Conservation (phyloP, 1,140 invertebrate species). For the Hesperophylax magnus region DNA sequence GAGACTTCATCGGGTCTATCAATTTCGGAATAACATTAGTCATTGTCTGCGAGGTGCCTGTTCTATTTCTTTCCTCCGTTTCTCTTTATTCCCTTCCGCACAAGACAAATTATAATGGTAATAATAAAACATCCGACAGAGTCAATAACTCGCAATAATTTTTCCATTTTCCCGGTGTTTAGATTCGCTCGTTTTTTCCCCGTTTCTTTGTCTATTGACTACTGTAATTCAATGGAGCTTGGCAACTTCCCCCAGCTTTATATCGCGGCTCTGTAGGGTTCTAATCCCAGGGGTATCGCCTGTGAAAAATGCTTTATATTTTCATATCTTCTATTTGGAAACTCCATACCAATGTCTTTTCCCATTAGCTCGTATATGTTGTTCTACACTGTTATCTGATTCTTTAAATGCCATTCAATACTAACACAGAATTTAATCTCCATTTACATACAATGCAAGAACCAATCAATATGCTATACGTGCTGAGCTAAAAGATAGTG, state of each 20-base stretch:
- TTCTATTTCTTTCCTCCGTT: slow-evolving; percentile 52
- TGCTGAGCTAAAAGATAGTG: too few species aligned
- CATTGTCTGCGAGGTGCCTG: slow-evolving; percentile 57
- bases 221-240: slow-evolving; percentile 52
- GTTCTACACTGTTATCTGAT: too few species aligned
- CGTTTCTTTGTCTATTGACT: slow-evolving; percentile 43
- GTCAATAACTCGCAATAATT: slow-evolving; percentile 57
- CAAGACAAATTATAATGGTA: slow-evolving; percentile 56
- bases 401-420: too few species aligned
- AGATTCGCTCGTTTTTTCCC: slow-evolving; percentile 37
- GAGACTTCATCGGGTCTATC: slow-evolving; percentile 51
- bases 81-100: slow-evolving; percentile 12
- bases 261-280: slow-evolving; percentile 42
- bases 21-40: slow-evolving; percentile 58
- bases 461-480: too few species aligned
- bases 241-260: slow-evolving; percentile 28
- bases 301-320: slow-evolving; percentile 38
- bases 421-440: too few species aligned
- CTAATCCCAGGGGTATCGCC: slow-evolving; percentile 50
- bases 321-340: slow-evolving; percentile 26
- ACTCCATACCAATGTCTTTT: not conserved
- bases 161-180: slow-evolving; percentile 55
- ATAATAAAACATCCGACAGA: slow-evolving; percentile 53
- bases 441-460: too few species aligned
- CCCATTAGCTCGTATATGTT: too few species aligned